Conservation (phyloP, 2,113 vertebrate genomes). For the Anoplopoma fimbria region DNA sequence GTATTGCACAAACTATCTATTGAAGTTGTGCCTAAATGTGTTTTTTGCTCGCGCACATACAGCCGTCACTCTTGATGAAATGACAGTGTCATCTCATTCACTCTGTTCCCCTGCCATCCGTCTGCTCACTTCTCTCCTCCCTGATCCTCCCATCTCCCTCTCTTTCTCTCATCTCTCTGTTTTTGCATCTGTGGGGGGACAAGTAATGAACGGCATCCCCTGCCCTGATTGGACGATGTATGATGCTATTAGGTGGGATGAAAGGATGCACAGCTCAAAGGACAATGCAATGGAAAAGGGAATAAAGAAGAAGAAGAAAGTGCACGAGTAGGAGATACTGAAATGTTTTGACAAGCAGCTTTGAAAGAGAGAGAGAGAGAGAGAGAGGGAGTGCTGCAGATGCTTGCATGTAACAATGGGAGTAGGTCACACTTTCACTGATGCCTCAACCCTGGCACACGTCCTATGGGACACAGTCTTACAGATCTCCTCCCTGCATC, state of each 20-base stretch:
- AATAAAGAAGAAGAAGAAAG: slow-evolving; percentile 38
- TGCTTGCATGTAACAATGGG: slow-evolving; percentile 66
- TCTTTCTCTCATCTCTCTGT: slow-evolving; percentile 35
- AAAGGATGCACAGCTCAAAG: slow-evolving; percentile 75
- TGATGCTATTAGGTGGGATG: slow-evolving; percentile 72
- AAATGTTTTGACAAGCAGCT: slow-evolving; percentile 70
- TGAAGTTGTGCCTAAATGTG: slow-evolving; percentile 61
- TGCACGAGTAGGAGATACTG: slow-evolving; percentile 43
- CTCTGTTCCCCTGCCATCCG: slow-evolving; percentile 36
- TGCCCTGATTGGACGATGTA: slow-evolving; percentile 76
- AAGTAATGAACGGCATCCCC: slow-evolving; percentile 65
- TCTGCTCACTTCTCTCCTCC: slow-evolving; percentile 47
- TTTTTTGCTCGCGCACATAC: slow-evolving; percentile 34
- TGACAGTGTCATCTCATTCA: slow-evolving; percentile 53
- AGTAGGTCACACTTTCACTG: slow-evolving; percentile 74
- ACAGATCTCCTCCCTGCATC: slow-evolving; percentile 65
- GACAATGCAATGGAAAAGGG: slow-evolving; percentile 45
- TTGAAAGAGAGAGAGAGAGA: slow-evolving; percentile 42
- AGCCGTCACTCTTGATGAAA: slow-evolving; percentile 69
- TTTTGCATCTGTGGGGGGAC: slow-evolving; percentile 57
- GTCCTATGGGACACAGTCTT: slow-evolving; percentile 68
- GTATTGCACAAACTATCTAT: slow-evolving; percentile 62
- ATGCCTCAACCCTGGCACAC: slow-evolving; percentile 71
- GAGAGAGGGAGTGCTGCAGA: slow-evolving; percentile 40
- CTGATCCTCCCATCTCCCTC: slow-evolving; percentile 49